Evolutionary conservation across 1,140 invertebrate genomes (phyloP).

Genomic region (Schmidtea mediterranea): DNA sequence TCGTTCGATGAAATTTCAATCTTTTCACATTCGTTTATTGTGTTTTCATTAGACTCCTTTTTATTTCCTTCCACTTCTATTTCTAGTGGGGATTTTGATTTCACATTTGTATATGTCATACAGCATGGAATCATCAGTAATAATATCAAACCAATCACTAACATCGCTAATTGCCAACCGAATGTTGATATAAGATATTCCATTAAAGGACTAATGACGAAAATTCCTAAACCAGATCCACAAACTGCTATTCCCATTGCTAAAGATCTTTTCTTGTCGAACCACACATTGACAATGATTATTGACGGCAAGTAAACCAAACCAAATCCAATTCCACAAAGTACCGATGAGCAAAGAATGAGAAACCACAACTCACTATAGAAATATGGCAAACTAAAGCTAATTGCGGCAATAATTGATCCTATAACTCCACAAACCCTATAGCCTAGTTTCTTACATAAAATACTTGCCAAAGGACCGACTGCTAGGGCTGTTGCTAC

Average conservation of each 20-base stretch:
- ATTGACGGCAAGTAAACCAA: slow-evolving; percentile 93
- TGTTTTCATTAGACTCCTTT: too few species aligned
- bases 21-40: too few species aligned
- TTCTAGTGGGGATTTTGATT: too few species aligned
- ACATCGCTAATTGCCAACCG: slow-evolving; percentile 35
- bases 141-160: not conserved
- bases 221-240: slow-evolving; percentile 62
- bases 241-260: slow-evolving; percentile 94
- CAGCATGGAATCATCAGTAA: not conserved
- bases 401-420: slow-evolving; percentile 43
- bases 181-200: slow-evolving; percentile 33
- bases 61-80: too few species aligned
- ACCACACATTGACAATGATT: slow-evolving; percentile 88
- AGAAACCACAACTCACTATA: slow-evolving; percentile 52
- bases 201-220: slow-evolving; percentile 41
- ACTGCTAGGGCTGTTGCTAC: not conserved
- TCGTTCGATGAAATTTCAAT: not conserved
- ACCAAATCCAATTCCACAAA: slow-evolving; percentile 79
- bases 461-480: slow-evolving; percentile 64
- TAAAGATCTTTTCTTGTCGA: slow-evolving; percentile 74
- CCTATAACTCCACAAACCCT: slow-evolving; percentile 58
- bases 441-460: slow-evolving; percentile 66
- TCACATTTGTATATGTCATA: too few species aligned
- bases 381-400: slow-evolving; percentile 44
- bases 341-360: slow-evolving; percentile 69